Conservation (phyloP, 2,797 vertebrate genomes). For the Mastacembelus armatus region DNA sequence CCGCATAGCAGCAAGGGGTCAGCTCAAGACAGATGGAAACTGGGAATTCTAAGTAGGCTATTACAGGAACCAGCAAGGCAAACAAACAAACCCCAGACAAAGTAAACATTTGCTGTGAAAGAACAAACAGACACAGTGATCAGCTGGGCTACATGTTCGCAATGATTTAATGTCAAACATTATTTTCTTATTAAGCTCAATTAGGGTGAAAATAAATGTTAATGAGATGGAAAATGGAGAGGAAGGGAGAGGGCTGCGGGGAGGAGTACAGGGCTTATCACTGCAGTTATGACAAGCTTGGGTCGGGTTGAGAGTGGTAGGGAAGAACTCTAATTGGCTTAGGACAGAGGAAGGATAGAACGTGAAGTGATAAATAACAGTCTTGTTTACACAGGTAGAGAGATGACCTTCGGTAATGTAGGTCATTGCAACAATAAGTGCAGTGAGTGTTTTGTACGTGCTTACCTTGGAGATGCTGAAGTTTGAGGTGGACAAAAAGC, state of each 20-base stretch:
- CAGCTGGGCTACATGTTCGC: constrained; percentile 76
- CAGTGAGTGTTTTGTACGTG: constrained; percentile 31
- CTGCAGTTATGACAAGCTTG: constrained; percentile 48
- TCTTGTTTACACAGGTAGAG: constrained; percentile 73
- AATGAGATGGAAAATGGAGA: constrained; percentile 88
- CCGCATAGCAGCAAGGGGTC: constrained; percentile 37
- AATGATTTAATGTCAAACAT: constrained; percentile 85
- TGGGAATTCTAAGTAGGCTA: constrained; percentile 48
- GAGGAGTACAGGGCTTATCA: constrained; percentile 35
- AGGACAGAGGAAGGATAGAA: constrained; percentile 52
- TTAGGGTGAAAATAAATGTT: constrained; percentile 87
- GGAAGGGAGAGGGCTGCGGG: constrained; percentile 79
- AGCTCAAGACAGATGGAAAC: constrained; percentile 40
- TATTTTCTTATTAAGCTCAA: constrained; percentile 88
- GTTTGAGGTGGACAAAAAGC: constrained; percentile 25
- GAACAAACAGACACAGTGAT: constrained; percentile 65
- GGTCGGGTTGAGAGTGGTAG: constrained; percentile 55
- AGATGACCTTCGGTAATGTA: constrained; percentile 57
- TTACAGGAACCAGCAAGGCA: constrained; percentile 38
- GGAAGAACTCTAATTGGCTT: constrained; percentile 72
- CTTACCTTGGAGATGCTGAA: constrained; percentile 7
- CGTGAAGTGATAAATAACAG: constrained; percentile 70
- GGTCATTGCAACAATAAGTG: constrained; percentile 53
- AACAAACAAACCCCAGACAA: constrained; percentile 56
- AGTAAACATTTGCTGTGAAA: constrained; percentile 60